Evolutionary conservation across 2,888 invertebrate genomes (phyloP).

Genomic region (Candidula unifasciata): DNA sequence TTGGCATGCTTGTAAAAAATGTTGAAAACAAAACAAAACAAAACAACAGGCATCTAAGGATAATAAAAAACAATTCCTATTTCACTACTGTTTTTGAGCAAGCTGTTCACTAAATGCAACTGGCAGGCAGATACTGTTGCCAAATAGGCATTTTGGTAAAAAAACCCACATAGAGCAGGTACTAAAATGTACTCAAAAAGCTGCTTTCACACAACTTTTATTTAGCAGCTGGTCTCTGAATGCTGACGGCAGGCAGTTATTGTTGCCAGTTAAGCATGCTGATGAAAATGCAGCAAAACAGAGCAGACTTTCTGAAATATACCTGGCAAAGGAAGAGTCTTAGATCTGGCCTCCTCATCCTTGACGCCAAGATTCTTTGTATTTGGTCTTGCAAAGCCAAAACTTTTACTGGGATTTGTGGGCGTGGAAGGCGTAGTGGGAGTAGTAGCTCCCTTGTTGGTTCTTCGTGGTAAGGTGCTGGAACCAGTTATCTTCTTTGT

Average conservation of each 20-base stretch:
- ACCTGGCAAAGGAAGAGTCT: slow-evolving; percentile 59
- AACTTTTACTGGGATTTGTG: slow-evolving; percentile 3
- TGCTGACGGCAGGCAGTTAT: neutral
- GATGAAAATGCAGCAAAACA: slow-evolving; percentile 1
- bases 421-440: slow-evolving; percentile 45
- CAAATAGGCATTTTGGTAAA: no score
- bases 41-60: no score
- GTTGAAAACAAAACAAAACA: no score
- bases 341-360: slow-evolving; percentile 52
- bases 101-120: neutral
- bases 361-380: slow-evolving; percentile 35
- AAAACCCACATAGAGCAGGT: no score
- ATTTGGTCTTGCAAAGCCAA: slow-evolving; percentile 5
- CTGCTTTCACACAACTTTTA: neutral
- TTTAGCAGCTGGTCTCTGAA: neutral
- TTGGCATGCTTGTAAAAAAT: no score
- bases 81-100: neutral
- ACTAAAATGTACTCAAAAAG: no score
- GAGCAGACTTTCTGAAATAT: slow-evolving; percentile 12
- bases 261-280: slow-evolving; percentile 6
- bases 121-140: no score
- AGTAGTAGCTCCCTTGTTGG: neutral
- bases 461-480: slow-evolving; percentile 46
- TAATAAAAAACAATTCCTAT: no score
- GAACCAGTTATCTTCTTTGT: slow-evolving; percentile 31